Base-by-base conservation (phyloP, 2,797 vertebrate genomes). In the Malacoraja senta region DNA sequence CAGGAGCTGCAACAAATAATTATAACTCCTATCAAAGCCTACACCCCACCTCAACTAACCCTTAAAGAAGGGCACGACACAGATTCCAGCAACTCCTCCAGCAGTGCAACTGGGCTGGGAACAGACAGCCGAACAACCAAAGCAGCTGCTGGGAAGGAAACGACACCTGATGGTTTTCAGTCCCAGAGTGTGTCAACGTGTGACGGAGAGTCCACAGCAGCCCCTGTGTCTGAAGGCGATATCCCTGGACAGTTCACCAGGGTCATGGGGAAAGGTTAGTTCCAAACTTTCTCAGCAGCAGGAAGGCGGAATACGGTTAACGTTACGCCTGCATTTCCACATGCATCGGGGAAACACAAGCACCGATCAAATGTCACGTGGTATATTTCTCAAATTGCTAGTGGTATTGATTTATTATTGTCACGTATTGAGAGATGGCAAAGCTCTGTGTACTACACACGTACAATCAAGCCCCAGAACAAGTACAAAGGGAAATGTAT, bases 231-330 rank as follows among this genome's bases (percentile, higher is more conserved):
- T 1, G 98, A 99, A 3, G 98, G 98, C 74, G 98, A 99, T 96
- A 98, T 99, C 95, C 97, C 98, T 24, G 98, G 98, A 94, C 98
- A 99, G 96, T 98, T 99, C 96, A 99, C 98, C 68, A 97, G 98
- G 4, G 98, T 99, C 95, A 98, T 99, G 98, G 98, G 98, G 93
- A 99, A 99, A 98, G 98, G 98, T 99, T 94, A 94, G 96, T 79
- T 83, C 83, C 15, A 53, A 44, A 9, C 44, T 9, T 24, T 71
- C 19, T 68, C 32, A 65, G 8, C 19, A 17, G n/a, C 19, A n/a
- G 29, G 1, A 32, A 15, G 21, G 17, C 2, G 8, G 4, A 35
- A 21, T 21, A 9, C 6, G 7, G 7, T 32, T 88, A 65, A 65
- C 4, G 15, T 3, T 63, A 12, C 3, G 32, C 29, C n/a, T 86